Conservation (phyloP, 1,140 invertebrate genomes). For the Ostrea edulis region DNA sequence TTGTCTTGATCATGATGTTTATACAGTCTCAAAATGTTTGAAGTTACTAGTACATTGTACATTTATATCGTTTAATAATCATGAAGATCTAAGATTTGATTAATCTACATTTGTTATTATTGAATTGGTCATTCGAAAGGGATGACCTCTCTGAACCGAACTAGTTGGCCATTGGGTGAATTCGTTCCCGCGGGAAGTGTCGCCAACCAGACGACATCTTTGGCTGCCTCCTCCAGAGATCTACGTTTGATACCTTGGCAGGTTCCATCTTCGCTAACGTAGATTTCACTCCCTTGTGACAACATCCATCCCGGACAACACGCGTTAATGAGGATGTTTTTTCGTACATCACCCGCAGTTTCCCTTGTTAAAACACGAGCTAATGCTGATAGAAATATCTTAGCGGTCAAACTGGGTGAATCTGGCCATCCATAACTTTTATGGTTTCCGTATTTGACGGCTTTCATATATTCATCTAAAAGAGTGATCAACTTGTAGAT, state of each 20-base stretch:
- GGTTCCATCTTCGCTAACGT: conserved; percentile 33
- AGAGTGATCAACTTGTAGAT: conserved; percentile 46
- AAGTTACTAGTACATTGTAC: background rate
- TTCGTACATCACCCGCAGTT: conserved; percentile 25
- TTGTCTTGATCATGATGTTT: background rate
- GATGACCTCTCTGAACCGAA: conserved; percentile 45
- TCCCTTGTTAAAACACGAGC: conserved; percentile 49
- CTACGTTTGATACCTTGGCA: conserved; percentile 41
- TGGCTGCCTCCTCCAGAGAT: conserved; percentile 47
- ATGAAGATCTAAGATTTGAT: background rate
- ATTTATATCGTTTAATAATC: background rate
- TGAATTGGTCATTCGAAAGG: background rate
- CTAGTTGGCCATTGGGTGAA: conserved; percentile 49
- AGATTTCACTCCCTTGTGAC: conserved; percentile 41
- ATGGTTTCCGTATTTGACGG: conserved; percentile 44
- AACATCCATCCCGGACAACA: conserved; percentile 60
- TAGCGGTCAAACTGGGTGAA: conserved; percentile 43
- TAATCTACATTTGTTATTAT: background rate
- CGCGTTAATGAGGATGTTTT: conserved; percentile 56
- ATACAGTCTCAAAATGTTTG: background rate
- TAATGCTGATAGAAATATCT: conserved; percentile 49
- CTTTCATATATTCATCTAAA: conserved; percentile 52
- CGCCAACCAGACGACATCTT: conserved; percentile 56
- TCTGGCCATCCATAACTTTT: conserved; percentile 57
- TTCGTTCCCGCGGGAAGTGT: conserved; percentile 49